Percentiles rank a stretch among this genome's conserved stretches.
Evolutionary conservation across 2,888 invertebrate genomes (phyloP).

Genomic region (Microctonus aethiopoides): DNA sequence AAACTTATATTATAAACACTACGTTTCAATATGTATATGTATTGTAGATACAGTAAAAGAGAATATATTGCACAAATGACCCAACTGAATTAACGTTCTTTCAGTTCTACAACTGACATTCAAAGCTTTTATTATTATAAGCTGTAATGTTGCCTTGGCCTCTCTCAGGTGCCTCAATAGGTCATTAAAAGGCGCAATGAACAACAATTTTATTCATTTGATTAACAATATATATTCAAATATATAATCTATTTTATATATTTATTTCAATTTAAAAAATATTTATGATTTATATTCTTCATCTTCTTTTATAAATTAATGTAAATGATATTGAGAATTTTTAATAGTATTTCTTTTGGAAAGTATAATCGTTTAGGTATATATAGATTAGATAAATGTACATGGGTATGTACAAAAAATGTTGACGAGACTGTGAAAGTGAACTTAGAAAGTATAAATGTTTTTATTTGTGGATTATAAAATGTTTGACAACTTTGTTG

Average conservation of each 20-base stretch:
- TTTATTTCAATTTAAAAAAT: neutral
- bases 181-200: slow-evolving; percentile 6
- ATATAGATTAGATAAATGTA: neutral
- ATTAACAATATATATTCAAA: neutral
- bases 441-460: slow-evolving; percentile 24
- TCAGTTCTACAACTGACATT: slow-evolving; percentile 11
- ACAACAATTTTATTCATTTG: neutral
- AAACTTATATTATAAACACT: neutral
- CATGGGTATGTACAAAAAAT: neutral
- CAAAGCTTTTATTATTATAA: neutral
- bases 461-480: neutral
- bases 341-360: neutral
- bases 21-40: neutral
- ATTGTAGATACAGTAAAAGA: neutral
- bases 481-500: neutral
- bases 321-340: neutral
- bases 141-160: neutral
- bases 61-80: slow-evolving; percentile 26
- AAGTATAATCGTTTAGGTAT: neutral
- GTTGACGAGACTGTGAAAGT: slow-evolving; percentile 24
- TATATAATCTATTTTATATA: neutral
- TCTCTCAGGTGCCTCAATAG: slow-evolving; percentile 14
- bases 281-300: neutral
- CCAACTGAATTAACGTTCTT: slow-evolving; percentile 15
- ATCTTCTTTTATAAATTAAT: neutral